Percentiles rank a stretch among this genome's conserved stretches.
These are phyloP conservation scores for Pelobates cultripes DNA, from an alignment of 2,797 vertebrate genomes.

Conservation along the genomic window DNA sequence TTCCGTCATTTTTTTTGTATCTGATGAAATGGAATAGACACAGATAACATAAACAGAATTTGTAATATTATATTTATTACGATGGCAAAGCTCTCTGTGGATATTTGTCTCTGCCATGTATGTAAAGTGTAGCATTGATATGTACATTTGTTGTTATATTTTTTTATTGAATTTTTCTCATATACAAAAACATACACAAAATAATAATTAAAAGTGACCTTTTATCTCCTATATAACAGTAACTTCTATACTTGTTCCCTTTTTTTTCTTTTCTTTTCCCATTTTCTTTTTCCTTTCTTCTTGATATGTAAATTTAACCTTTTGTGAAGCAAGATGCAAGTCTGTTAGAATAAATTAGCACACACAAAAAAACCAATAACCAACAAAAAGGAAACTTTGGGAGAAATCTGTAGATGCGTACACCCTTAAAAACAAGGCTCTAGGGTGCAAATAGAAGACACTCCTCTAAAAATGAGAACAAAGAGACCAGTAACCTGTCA, in stretches of 20 bases:
- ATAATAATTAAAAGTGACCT: no score
- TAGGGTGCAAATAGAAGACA: constrained; percentile 2
- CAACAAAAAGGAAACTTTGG: neutral
- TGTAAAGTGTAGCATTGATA: neutral
- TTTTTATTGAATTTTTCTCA: neutral
- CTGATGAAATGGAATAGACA: no score
- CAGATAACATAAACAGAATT: no score
- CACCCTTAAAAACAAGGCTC: neutral
- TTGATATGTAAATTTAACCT: neutral
- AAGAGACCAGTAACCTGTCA: neutral
- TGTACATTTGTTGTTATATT: no score
- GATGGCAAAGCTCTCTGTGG: neutral
- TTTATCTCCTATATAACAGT: no score
- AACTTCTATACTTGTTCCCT: no score
- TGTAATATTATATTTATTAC: neutral
- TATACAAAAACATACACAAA: neutral
- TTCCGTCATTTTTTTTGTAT: no score
- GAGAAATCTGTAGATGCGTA: neutral
- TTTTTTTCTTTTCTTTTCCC: no score
- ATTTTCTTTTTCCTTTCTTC: no score
- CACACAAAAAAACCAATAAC: neutral
- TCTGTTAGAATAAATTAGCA: neutral
- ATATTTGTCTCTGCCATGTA: neutral
- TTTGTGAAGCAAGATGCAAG: neutral
- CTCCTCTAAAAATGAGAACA: neutral